Conservation (phyloP, 2,888 invertebrate species). For the Trachelus stipa region DNA sequence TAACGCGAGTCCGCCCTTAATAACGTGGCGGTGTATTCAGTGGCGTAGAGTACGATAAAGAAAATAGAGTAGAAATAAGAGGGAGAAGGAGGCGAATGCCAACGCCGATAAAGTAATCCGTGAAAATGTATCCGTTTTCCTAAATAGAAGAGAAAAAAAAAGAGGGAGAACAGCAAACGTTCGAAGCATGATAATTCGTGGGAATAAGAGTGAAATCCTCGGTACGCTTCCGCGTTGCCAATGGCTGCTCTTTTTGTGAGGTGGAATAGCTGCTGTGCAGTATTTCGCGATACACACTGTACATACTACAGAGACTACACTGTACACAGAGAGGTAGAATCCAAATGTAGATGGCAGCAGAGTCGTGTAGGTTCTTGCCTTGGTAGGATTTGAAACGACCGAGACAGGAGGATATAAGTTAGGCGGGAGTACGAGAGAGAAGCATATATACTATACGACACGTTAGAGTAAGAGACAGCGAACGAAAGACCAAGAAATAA, state of each 20-base stretch:
- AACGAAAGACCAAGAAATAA: constrained; percentile 4
- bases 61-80: background rate
- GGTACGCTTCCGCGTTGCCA: constrained; percentile 16
- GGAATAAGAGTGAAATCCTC: constrained; percentile 49
- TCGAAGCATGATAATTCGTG: constrained; percentile 39
- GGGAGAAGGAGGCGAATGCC: constrained; percentile 5
- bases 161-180: background rate
- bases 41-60: background rate
- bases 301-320: background rate
- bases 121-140: constrained; percentile 32
- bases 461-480: background rate
- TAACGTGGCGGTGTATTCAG: background rate
- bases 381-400: constrained; percentile 1
- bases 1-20: constrained; percentile 1
- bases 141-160: constrained; percentile 9
- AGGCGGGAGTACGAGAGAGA: background rate
- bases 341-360: background rate
- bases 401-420: background rate
- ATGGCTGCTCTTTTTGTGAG: background rate
- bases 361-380: background rate
- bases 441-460: background rate
- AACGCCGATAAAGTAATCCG: constrained; percentile 20
- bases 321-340: background rate
- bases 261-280: background rate
- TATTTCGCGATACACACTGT: background rate